Base-by-base conservation (phyloP, 30 jellyfish, hydroid and myxozoan genomes). In the Aurelia sp. region DNA sequence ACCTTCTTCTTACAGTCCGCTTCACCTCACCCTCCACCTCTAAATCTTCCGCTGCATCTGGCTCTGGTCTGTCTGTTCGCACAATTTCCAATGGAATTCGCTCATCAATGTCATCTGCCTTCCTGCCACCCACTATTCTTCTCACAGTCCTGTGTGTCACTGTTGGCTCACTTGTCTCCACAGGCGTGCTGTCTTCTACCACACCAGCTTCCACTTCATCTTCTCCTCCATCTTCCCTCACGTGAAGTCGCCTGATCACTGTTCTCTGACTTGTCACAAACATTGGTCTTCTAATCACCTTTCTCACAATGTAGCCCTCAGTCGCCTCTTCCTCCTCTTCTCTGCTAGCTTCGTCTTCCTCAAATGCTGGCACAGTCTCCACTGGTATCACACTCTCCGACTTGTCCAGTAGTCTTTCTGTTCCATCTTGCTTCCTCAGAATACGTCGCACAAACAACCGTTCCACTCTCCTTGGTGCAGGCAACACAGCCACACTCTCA, bases 221-320 rank as follows among this genome's bases (percentile, higher is more conserved):
- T 67, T 81, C 91, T 57, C 57, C 77, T 60, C 90, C 90, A 63
- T 80, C 90, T 12, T 80, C 81, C 40, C 72, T 64, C 12, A 30
- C 55, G 11, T 44, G 79, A 0, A 80, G 68, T 52, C 51, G 63
- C 64, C 94, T 69, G 63, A 81, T 57, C n/a, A 82, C 91, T 33
- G 94, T 90, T 55, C 88, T 90, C 85, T 90, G 82, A 66, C 91
- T 81, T 13, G 97, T 90, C 75, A 90, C 80, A 86, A 71, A 70
- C 75, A 90, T 48, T 9, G 97, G 94, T 76, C 91, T 81, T 57
- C 94, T 74, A 15, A 82, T 87, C 67, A 82, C 94, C 68, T 65
- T 72, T 38, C 94, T 80, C 72, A 80, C 81, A 63, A 80, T 63
- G 48, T 40, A 80, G 48, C 48, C 48, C 48, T 38, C 48, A 38